Evolutionary conservation across 1,140 invertebrate species (phyloP).

Genomic region (Belonocnema kinseyi): DNA sequence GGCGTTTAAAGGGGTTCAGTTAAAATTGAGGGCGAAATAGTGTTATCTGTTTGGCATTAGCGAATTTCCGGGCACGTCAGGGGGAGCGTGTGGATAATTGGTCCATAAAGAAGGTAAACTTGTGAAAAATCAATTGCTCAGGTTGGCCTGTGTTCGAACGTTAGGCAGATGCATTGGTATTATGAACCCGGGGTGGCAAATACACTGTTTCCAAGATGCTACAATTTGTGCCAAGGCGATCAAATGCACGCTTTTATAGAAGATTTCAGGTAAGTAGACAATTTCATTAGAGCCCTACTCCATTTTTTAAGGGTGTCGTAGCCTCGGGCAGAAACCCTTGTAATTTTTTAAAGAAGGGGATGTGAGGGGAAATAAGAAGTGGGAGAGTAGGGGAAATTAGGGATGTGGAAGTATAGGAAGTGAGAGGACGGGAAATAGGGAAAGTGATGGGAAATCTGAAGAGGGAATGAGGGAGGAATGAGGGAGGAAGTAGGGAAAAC

Average conservation of each 20-base stretch:
- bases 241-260: constrained; percentile 92
- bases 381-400: too few relatives aligned
- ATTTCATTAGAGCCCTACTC: background rate
- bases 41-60: background rate
- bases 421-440: too few relatives aligned
- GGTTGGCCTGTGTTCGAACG: constrained; percentile 85
- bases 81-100: constrained; percentile 14
- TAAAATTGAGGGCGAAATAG: constrained; percentile 32
- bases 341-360: too few relatives aligned
- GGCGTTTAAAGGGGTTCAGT: background rate
- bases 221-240: constrained; percentile 89
- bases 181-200: constrained; percentile 87
- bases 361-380: too few relatives aligned
- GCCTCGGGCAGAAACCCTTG: too few relatives aligned
- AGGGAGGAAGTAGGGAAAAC: too few relatives aligned
- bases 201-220: constrained; percentile 91
- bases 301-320: too few relatives aligned
- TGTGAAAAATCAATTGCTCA: constrained; percentile 48
- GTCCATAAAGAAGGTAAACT: constrained; percentile 20
- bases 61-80: background rate
- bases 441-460: too few relatives aligned
- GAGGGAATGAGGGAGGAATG: too few relatives aligned
- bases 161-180: constrained; percentile 93
- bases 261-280: constrained; percentile 80
- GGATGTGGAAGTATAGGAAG: too few relatives aligned